Percentiles rank a stretch among this genome's conserved stretches.
Conservation (phyloP, 2,113 vertebrate species). For the Agapornis roseicollis region DNA sequence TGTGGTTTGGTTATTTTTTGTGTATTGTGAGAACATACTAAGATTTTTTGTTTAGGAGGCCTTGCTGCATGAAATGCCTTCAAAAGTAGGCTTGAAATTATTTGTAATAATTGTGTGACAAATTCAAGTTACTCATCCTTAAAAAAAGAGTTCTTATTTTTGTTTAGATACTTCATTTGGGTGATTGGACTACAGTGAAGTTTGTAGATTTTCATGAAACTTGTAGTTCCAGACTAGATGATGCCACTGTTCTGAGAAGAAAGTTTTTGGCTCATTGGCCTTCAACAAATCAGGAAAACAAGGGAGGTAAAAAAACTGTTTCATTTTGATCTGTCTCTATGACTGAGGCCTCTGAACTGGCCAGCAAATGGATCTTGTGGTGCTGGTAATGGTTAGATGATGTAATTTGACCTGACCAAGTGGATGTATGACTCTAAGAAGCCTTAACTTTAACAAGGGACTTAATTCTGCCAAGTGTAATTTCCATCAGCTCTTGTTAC, state of each 20-base stretch:
- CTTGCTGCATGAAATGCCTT: background rate
- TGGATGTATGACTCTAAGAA: background rate
- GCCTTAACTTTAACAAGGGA: background rate
- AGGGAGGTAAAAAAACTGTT: background rate
- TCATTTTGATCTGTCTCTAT: background rate
- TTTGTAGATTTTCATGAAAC: background rate
- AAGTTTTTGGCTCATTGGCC: background rate
- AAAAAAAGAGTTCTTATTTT: background rate
- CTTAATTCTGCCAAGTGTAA: background rate
- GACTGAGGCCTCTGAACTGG: background rate
- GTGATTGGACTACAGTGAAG: background rate
- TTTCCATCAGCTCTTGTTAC: background rate
- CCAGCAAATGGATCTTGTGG: background rate
- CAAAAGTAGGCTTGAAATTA: background rate
- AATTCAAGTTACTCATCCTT: background rate
- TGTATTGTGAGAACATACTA: background rate
- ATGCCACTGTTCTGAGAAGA: background rate
- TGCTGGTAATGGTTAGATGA: background rate
- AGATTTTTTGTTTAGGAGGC: background rate
- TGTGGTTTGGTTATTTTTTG: background rate
- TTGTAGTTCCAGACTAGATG: background rate
- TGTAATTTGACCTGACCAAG: background rate
- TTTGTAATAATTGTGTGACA: background rate
- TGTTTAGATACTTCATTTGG: background rate
- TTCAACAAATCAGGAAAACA: background rate